phyloP scores from a whole-genome alignment of 2,113 vertebrate species.

The Andinoacara biseriatus region DNA sequence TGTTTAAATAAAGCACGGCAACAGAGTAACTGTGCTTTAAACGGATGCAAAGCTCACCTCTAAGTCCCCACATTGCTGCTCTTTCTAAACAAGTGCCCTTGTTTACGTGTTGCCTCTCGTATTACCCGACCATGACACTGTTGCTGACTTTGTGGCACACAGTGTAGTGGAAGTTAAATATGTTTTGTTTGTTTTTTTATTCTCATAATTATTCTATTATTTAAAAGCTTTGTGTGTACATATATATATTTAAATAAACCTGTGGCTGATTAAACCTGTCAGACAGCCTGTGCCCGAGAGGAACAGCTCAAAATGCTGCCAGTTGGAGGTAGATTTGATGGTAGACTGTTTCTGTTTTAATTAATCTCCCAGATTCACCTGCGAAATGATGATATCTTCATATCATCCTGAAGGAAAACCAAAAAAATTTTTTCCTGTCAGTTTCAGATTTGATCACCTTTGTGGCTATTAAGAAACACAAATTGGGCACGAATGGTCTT shows the following conservation, averaged over 20 bases:
- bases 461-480: not conserved
- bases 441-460: slow-evolving; percentile 7
- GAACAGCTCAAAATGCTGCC: slow-evolving; percentile 21
- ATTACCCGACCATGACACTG: not conserved
- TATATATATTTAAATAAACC: not conserved
- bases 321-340: slow-evolving; percentile 37
- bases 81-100: slow-evolving; percentile 52
- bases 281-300: slow-evolving; percentile 3
- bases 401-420: slow-evolving; percentile 19
- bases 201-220: slow-evolving; percentile 1
- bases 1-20: slow-evolving; percentile 62
- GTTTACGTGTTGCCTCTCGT: slow-evolving; percentile 42
- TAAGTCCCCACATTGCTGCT: slow-evolving; percentile 35
- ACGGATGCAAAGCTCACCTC: slow-evolving; percentile 63
- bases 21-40: slow-evolving; percentile 46
- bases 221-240: not conserved
- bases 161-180: not conserved
- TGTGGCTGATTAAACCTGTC: slow-evolving; percentile 20
- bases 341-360: slow-evolving; percentile 50
- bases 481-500: not conserved
- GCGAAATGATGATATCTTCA: slow-evolving; percentile 49
- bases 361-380: slow-evolving; percentile 41
- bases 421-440: not conserved
- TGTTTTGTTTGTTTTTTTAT: not conserved
- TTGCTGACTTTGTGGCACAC: not conserved